Base-by-base conservation (phyloP, 2,797 vertebrate species). In the Galaxias olidus region DNA sequence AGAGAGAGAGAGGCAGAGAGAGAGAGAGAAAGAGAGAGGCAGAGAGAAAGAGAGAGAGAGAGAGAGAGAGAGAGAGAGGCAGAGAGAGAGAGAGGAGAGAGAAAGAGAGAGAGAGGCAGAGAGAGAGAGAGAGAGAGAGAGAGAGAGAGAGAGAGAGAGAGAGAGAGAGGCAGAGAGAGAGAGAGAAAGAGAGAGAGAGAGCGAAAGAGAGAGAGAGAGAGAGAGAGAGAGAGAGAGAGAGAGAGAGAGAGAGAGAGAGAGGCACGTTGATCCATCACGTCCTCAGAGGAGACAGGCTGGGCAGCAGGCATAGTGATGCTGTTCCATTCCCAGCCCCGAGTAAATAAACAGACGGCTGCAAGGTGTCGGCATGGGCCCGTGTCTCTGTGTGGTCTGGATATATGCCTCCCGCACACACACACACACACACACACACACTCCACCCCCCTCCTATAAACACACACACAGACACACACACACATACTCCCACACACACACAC, bases 341-440 rank as follows among this genome's bases (percentile, higher is more conserved):
- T 30, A 30, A 10, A 43, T 41, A 42, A 57, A 57, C 41, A 57
- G 14, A 17, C 6, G 41, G 40, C 53, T 41, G 30, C 19, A 55
- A 42, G 41, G 54, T 56, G 54, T 56, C 54, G 42, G 56, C 30
- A 44, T 18, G 56, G 56, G 15, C 41, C 4, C 44, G 56, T 15
- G 56, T 8, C 56, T 43, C 55, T 57, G 53, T 55, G 30, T 55
- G 53, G 53, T 41, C 42, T 41, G 54, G 54, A 56, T 41, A 14
- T 47, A 8, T 9, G 11, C 15, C n/a, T 50, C 14, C 13, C 49
- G n/a, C 14, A 57, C 55, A 57, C 14, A 57, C 14, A 43, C 55
- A 44, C 10, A 20, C 9, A 54, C 52, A 54, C 8, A 30, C 18
- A 54, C 19, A 17, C n/a, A 52, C 50, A 17, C 50, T 17, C 10